Percentiles rank a stretch among this genome's conserved stretches.
Evolutionary conservation across 2,113 vertebrate genomes (phyloP).

Genomic region (Dinomys branickii): DNA sequence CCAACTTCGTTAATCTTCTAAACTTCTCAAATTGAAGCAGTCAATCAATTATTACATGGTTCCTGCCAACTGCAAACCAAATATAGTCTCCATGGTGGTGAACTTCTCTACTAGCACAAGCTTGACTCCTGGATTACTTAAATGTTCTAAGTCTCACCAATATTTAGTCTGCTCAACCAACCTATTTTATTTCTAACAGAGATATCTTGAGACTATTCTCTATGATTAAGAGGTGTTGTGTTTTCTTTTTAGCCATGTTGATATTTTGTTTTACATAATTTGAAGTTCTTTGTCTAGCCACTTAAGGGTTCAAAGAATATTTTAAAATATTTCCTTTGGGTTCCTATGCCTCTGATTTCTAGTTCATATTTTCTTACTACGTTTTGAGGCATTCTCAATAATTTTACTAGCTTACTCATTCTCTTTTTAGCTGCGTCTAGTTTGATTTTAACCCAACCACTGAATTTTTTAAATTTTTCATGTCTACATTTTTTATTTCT

Average conservation of each 20-base stretch:
- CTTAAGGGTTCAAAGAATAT: neutral
- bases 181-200: neutral
- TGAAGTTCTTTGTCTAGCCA: neutral
- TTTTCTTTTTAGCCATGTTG: neutral
- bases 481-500: neutral
- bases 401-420: neutral
- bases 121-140: neutral
- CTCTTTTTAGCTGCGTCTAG: neutral
- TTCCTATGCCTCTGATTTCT: neutral
- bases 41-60: neutral
- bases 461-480: neutral
- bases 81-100: neutral
- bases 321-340: neutral
- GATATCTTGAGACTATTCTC: neutral
- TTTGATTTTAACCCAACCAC: conserved; percentile 1
- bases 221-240: neutral
- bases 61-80: neutral
- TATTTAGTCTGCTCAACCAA: neutral
- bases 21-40: no score
- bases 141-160: neutral
- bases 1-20: no score
- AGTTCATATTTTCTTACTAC: neutral
- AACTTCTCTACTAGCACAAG: neutral
- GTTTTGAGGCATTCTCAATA: neutral
- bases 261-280: neutral